These are phyloP conservation scores for Mormoops blainvillei DNA, from an alignment of 2,113 vertebrate genomes.

Conservation along the genomic window DNA sequence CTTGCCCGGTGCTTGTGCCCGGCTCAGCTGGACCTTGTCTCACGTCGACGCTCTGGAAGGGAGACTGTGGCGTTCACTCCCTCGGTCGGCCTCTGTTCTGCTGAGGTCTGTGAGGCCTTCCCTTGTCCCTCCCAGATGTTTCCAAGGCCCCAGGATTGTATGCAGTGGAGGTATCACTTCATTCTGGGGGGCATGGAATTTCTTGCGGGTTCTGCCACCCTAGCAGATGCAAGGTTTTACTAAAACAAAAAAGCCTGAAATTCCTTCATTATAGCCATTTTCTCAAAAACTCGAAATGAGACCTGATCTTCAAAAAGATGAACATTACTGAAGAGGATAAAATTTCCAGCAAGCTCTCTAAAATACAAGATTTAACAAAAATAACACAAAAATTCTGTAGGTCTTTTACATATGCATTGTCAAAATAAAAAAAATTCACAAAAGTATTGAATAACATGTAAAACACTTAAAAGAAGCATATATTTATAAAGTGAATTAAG, in stretches of 20 bases:
- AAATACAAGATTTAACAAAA: constrained; percentile 72
- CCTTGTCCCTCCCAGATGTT: neutral
- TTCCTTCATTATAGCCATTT: neutral
- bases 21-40: neutral
- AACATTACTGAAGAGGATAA: neutral
- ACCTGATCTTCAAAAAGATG: neutral
- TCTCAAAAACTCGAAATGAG: neutral
- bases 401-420: neutral
- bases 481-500: neutral
- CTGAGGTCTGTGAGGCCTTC: neutral
- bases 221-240: neutral
- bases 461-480: neutral
- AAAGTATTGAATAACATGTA: neutral
- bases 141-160: neutral
- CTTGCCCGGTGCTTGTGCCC: neutral
- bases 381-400: neutral
- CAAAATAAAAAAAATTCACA: neutral
- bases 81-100: neutral
- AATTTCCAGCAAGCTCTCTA: constrained; percentile 57
- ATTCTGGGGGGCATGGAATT: neutral
- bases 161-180: fast-evolving
- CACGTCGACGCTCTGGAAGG: neutral
- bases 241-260: neutral
- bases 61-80: neutral
- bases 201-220: neutral